These are phyloP conservation scores for Rhabdophis nuchalis DNA, from an alignment of 2,797 vertebrate genomes.

Conservation along the genomic window DNA sequence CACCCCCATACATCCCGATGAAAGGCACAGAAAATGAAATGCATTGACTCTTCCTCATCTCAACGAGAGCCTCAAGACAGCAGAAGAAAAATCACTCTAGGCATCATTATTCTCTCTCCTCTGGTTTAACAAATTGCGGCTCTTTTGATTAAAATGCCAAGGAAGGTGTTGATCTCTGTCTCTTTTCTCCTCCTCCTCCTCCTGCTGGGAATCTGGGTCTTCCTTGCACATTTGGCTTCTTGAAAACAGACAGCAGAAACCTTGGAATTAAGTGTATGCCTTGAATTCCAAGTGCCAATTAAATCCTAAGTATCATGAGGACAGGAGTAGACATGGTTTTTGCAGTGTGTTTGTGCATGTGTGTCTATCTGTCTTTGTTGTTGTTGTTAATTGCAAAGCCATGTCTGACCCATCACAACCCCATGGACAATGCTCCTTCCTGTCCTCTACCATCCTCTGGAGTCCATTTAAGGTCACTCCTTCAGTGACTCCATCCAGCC, in stretches of 20 bases:
- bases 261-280: neutral
- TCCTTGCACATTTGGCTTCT: neutral
- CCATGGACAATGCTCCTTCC: too few relatives aligned
- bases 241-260: neutral
- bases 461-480: too few relatives aligned
- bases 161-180: neutral
- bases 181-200: neutral
- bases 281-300: neutral
- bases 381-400: too few relatives aligned
- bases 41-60: slow-evolving; percentile 14
- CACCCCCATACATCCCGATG: neutral
- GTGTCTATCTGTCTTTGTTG: neutral
- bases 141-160: neutral
- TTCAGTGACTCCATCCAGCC: too few relatives aligned
- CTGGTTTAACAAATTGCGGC: neutral
- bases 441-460: too few relatives aligned
- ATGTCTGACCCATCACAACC: too few relatives aligned
- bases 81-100: neutral
- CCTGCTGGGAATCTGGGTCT: neutral
- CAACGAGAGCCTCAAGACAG: slow-evolving; percentile 6
- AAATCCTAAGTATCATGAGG: neutral
- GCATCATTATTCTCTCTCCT: slow-evolving; percentile 4
- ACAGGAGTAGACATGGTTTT: neutral
- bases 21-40: slow-evolving; percentile 12
- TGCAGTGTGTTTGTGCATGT: neutral